A percentile compares a stretch with the other conserved stretches of the same genome.
Evolutionary conservation across 2,797 vertebrate genomes (phyloP).

Genomic region (Rhyacichthys aspro): DNA sequence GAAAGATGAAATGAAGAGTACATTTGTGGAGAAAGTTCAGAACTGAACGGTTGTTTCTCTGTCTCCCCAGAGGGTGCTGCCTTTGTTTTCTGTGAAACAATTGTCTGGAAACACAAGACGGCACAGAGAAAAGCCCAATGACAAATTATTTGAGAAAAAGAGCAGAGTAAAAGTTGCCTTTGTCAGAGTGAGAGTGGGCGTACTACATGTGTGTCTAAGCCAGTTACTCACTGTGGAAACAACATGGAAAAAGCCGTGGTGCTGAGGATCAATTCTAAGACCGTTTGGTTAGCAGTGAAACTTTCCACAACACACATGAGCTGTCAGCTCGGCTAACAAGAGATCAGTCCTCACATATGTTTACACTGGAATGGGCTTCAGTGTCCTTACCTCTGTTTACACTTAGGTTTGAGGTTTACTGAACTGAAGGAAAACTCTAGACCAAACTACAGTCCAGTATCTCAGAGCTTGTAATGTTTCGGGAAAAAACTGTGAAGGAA

Average conservation of each 20-base stretch:
- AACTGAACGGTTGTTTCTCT: constrained; percentile 38
- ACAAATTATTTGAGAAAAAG: constrained; percentile 43
- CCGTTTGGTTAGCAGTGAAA: constrained; percentile 62
- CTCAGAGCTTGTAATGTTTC: no score
- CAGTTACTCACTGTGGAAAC: constrained; percentile 30
- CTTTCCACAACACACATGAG: constrained; percentile 51
- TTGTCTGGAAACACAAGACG: constrained; percentile 28
- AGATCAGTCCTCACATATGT: constrained; percentile 9
- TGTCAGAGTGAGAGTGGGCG: constrained; percentile 25
- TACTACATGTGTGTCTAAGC: constrained; percentile 29
- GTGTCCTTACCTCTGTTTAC: no score
- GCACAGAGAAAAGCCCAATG: constrained; percentile 17
- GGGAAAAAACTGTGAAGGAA: no score
- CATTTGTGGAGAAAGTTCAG: constrained; percentile 45
- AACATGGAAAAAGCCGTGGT: constrained; percentile 27
- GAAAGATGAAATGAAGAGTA: constrained; percentile 38
- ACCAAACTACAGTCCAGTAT: no score
- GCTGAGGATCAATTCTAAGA: constrained; percentile 62
- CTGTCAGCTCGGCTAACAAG: constrained; percentile 22
- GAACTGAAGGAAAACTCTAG: no score
- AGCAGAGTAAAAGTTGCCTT: constrained; percentile 20
- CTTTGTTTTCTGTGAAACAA: constrained; percentile 54
- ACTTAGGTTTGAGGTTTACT: no score
- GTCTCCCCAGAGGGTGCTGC: constrained; percentile 31
- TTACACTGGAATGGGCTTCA: background rate